Evolutionary conservation across 2,888 invertebrate species (phyloP).

Genomic region (Drosophila diplacantha): DNA sequence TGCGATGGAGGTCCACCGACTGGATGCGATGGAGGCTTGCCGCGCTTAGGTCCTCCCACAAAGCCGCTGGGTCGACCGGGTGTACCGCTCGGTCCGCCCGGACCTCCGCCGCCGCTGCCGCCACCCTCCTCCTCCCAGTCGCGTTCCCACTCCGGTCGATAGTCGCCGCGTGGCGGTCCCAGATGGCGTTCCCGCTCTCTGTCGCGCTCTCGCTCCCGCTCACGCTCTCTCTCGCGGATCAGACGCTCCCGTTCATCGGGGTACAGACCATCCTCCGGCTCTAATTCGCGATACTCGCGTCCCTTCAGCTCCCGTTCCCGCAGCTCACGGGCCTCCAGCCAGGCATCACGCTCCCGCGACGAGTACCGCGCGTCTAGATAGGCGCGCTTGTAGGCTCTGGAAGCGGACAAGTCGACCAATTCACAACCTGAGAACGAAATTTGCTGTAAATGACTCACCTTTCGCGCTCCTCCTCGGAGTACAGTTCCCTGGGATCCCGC

Average conservation of each 20-base stretch:
- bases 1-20: conserved; percentile 44
- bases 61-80: conserved; percentile 67
- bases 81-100: conserved; percentile 44
- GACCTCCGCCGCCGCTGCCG: conserved; percentile 31
- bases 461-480: conserved; percentile 75
- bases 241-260: conserved; percentile 69
- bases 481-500: conserved; percentile 73
- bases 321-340: conserved; percentile 69
- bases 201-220: conserved; percentile 63
- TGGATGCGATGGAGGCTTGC: conserved; percentile 35
- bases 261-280: conserved; percentile 61
- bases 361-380: conserved; percentile 72
- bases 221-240: conserved; percentile 53
- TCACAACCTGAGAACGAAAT: not conserved
- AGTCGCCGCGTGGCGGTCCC: conserved; percentile 64
- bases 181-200: conserved; percentile 57
- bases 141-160: conserved; percentile 73
- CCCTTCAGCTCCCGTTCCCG: conserved; percentile 51
- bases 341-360: conserved; percentile 66
- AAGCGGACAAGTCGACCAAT: not conserved
- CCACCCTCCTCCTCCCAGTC: conserved; percentile 68
- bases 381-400: conserved; percentile 71
- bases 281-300: conserved; percentile 65
- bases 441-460: conserved; percentile 46
- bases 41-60: conserved; percentile 71